phyloP scores from a whole-genome alignment of 2,888 invertebrate species.

The Cheilosia grossa region DNA sequence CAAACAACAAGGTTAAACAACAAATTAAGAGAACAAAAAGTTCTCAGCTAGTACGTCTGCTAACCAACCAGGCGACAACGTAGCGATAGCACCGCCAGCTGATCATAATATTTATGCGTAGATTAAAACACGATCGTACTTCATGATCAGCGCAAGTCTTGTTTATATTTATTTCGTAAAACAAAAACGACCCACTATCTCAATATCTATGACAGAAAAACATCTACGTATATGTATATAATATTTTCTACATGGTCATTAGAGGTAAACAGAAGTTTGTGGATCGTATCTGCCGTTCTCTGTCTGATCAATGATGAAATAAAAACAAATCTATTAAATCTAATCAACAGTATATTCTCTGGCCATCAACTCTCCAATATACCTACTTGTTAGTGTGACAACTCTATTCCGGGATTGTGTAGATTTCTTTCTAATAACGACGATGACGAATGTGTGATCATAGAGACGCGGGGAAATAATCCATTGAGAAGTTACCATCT shows the following conservation, averaged over 20 bases:
- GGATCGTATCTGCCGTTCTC: slow-evolving; percentile 20
- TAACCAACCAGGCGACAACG: neutral
- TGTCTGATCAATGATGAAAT: slow-evolving; percentile 5
- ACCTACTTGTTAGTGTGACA: slow-evolving; percentile 25
- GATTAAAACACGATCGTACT: slow-evolving; percentile 66
- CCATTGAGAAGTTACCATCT: slow-evolving; percentile 51
- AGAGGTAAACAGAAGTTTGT: slow-evolving; percentile 1
- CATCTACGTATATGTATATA: neutral
- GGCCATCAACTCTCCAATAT: slow-evolving; percentile 33
- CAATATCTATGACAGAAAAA: slow-evolving; percentile 60
- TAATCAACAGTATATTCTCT: slow-evolving; percentile 41
- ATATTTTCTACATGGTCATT: slow-evolving; percentile 22
- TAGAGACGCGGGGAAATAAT: neutral
- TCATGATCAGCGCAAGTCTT: slow-evolving; percentile 55
- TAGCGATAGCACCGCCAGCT: slow-evolving; percentile 44
- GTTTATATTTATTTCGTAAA: slow-evolving; percentile 40
- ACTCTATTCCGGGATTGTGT: slow-evolving; percentile 23
- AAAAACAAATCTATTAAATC: slow-evolving; percentile 53
- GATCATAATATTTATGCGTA: slow-evolving; percentile 64
- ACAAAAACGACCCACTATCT: slow-evolving; percentile 44
- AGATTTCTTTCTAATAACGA: slow-evolving; percentile 43
- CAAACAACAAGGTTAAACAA: slow-evolving; percentile 16
- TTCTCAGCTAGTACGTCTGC: neutral
- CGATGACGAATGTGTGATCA: slow-evolving; percentile 37
- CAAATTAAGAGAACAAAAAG: neutral